A percentile compares a stretch with the other conserved stretches of the same genome.
phyloP scores from a whole-genome alignment of 2,888 invertebrate species.

The Dolichopus griseipennis region DNA sequence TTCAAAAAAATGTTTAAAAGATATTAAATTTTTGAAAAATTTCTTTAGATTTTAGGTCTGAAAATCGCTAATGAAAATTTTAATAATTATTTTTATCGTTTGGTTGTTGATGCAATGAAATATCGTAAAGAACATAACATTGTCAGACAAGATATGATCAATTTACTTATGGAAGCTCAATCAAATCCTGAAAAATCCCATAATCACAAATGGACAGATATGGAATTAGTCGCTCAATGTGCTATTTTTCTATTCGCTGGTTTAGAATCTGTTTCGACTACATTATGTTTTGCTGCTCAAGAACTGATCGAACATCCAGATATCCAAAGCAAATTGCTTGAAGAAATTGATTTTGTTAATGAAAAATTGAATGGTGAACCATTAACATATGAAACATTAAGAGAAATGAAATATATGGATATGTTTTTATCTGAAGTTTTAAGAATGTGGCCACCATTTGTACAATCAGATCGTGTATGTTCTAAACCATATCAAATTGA shows the following conservation, averaged over 20 bases:
- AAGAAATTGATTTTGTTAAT: constrained; percentile 48
- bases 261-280: constrained; percentile 44
- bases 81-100: constrained; percentile 38
- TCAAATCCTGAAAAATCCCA: background rate
- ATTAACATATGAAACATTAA: constrained; percentile 48
- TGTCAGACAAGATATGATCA: constrained; percentile 48
- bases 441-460: constrained; percentile 47
- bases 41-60: constrained; percentile 22
- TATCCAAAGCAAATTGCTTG: constrained; percentile 47
- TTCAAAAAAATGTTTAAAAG: constrained; percentile 22
- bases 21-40: constrained; percentile 22
- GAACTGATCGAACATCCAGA: constrained; percentile 53
- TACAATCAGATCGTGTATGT: constrained; percentile 46
- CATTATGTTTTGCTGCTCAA: constrained; percentile 47
- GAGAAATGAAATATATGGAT: constrained; percentile 54
- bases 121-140: constrained; percentile 44
- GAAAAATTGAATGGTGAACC: constrained; percentile 42
- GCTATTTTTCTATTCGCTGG: constrained; percentile 51
- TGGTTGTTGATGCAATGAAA: constrained; percentile 44
- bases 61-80: constrained; percentile 36
- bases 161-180: constrained; percentile 46
- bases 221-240: constrained; percentile 51
- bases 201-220: constrained; percentile 40
- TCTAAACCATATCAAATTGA: constrained; percentile 45
- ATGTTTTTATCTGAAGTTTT: constrained; percentile 47